Conservation (phyloP, 2,888 invertebrate species). For the Plebejus anna region DNA sequence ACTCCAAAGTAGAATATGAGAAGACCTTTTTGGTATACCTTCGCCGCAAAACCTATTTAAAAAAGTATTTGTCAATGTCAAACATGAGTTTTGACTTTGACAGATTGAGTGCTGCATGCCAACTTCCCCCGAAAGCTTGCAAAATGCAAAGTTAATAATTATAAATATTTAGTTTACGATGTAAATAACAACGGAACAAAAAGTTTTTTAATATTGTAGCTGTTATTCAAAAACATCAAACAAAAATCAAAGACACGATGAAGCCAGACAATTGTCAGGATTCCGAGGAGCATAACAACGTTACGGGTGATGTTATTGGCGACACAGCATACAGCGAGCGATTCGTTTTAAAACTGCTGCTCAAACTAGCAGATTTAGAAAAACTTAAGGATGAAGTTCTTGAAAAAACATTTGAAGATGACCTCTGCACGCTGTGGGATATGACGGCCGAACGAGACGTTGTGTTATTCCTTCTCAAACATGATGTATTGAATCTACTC, state of each 20-base stretch:
- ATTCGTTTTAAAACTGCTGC: constrained; percentile 84
- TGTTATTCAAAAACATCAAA: not conserved
- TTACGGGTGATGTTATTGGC: constrained; percentile 89
- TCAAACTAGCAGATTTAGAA: constrained; percentile 80
- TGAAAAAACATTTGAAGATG: constrained; percentile 83
- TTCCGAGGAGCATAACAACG: constrained; percentile 38
- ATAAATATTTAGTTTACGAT: too few species aligned
- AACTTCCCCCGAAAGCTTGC: too few species aligned
- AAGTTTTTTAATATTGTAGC: not conserved
- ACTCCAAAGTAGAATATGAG: too few species aligned
- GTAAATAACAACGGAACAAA: too few species aligned
- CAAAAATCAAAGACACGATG: constrained; percentile 36
- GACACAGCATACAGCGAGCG: constrained; percentile 89
- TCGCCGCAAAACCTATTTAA: too few species aligned
- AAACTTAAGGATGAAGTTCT: constrained; percentile 76
- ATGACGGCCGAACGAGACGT: constrained; percentile 91
- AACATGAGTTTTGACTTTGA: too few species aligned
- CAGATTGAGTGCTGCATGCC: too few species aligned
- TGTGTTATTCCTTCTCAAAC: constrained; percentile 83
- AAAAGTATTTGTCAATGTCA: too few species aligned
- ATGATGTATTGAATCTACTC: constrained; percentile 84
- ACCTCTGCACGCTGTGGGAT: constrained; percentile 90
- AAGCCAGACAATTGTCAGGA: constrained; percentile 47
- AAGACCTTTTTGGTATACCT: too few species aligned
- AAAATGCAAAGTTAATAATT: too few species aligned